phyloP scores from a whole-genome alignment of 2,113 vertebrate species.

The cattle (Bos taurus) region ARS-UCD2.0 NC_037344.1:9162501-9163000 shows the following conservation, averaged over 20 bases:
- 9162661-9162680: neutral
- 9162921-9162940: neutral
- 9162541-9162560: neutral
- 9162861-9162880: neutral
- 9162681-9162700: neutral
- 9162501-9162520: neutral
- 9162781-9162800: neutral
- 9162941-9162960: neutral
- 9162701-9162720: neutral
- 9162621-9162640: too few species aligned
- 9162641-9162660: neutral
- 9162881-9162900: neutral
- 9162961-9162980: too few species aligned
- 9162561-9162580: neutral
- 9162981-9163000: neutral
- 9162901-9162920: neutral
- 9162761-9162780: neutral
- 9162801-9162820: neutral
- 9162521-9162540: neutral
- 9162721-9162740: neutral
- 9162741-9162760: neutral
- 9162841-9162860: neutral
- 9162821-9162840: neutral
- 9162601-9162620: neutral
- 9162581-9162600: neutral